Evolutionary conservation across 2,797 vertebrate species (phyloP).

Genomic region (Cirrhinus molitorella): DNA sequence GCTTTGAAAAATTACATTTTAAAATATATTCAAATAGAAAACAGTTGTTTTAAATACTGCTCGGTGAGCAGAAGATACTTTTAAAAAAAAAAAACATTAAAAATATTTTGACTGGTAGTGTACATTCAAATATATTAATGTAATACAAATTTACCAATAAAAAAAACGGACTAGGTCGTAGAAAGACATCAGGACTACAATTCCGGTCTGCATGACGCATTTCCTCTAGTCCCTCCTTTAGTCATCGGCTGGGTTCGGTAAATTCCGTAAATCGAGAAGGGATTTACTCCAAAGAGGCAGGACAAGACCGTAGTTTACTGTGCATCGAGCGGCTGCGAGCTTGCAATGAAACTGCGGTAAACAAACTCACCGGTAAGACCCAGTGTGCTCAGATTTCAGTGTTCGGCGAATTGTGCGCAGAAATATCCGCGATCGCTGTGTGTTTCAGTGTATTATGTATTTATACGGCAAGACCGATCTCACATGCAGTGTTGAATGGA

Average conservation of each 20-base stretch:
- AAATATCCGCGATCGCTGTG: background rate
- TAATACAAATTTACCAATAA: background rate
- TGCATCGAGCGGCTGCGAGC: constrained; percentile 68
- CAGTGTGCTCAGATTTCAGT: constrained; percentile 51
- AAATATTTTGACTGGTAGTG: too few species aligned
- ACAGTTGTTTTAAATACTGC: too few species aligned
- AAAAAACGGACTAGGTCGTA: background rate
- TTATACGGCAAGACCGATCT: constrained; percentile 6
- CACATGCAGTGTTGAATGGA: constrained; percentile 41
- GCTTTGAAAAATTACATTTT: too few species aligned
- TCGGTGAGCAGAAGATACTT: too few species aligned
- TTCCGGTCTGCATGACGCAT: constrained; percentile 76
- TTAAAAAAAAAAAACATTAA: too few species aligned
- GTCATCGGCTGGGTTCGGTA: constrained; percentile 69
- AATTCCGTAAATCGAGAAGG: constrained; percentile 69
- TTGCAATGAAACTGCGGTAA: constrained; percentile 73
- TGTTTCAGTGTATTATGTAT: constrained; percentile 22
- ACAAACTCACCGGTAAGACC: constrained; percentile 73
- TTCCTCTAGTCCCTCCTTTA: constrained; percentile 72
- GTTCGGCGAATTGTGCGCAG: background rate
- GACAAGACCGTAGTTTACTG: constrained; percentile 63
- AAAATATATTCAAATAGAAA: too few species aligned
- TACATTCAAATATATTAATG: background rate
- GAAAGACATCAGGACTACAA: constrained; percentile 71
- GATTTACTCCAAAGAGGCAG: constrained; percentile 68